A percentile compares a stretch with the other conserved stretches of the same genome.
These are phyloP conservation scores for Monochamus alternatus DNA, from an alignment of 2,888 invertebrate genomes.

Conservation along the genomic window DNA sequence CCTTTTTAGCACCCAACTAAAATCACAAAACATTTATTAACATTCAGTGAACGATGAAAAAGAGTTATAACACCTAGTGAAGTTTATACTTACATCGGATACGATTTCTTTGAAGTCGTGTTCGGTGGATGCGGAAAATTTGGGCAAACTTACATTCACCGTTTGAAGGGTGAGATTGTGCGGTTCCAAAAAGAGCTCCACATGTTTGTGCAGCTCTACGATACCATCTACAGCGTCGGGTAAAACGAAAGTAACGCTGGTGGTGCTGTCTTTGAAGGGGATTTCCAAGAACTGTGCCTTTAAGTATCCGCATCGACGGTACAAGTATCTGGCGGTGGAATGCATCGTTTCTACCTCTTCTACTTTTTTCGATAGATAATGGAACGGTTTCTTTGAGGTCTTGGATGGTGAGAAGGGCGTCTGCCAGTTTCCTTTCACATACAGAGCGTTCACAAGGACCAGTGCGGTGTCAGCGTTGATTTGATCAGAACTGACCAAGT, in stretches of 20 bases:
- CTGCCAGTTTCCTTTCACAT: conserved; percentile 61
- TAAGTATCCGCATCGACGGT: conserved; percentile 52
- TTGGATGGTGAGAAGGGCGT: conserved; percentile 46
- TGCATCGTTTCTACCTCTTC: conserved; percentile 60
- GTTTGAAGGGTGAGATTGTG: conserved; percentile 40
- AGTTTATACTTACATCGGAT: conserved; percentile 50
- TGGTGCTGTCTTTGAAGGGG: conserved; percentile 53
- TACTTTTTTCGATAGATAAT: conserved; percentile 44
- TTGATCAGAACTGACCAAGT: conserved; percentile 54
- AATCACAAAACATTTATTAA: conserved; percentile 11
- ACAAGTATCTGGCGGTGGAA: conserved; percentile 50
- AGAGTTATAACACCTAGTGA: no score
- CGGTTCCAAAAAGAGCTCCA: conserved; percentile 45
- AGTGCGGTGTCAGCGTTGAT: conserved; percentile 54
- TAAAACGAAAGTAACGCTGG: conserved; percentile 56
- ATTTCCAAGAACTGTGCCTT: conserved; percentile 60
- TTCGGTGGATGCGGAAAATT: conserved; percentile 51
- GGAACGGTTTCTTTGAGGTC: conserved; percentile 54
- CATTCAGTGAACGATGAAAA: no score
- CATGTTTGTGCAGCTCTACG: conserved; percentile 42
- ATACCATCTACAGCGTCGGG: conserved; percentile 57
- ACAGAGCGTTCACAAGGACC: conserved; percentile 63
- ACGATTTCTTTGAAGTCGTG: conserved; percentile 56
- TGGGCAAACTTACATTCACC: conserved; percentile 55
- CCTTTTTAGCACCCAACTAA: conserved; percentile 55